Conservation (phyloP, 2,888 invertebrate genomes). For the Busseola fusca region DNA sequence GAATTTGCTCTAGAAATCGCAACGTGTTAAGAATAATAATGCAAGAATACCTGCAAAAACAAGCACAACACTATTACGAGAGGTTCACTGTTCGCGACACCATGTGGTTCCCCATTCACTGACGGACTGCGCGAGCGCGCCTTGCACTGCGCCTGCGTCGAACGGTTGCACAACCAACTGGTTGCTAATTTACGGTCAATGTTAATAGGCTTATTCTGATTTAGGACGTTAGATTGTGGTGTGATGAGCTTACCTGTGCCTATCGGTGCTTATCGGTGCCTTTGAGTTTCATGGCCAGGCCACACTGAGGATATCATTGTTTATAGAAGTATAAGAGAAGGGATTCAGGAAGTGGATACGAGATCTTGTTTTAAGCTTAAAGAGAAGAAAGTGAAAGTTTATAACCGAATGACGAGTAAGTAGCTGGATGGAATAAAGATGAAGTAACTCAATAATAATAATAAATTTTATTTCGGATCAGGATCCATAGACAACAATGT, state of each 20-base stretch:
- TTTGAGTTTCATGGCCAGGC: neutral
- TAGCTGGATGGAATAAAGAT: neutral
- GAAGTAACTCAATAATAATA: too few relatives aligned
- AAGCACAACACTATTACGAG: constrained; percentile 55
- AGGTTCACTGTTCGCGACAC: constrained; percentile 61
- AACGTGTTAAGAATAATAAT: constrained; percentile 30
- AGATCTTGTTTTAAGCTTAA: neutral
- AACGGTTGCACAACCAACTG: constrained; percentile 57
- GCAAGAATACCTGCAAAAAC: constrained; percentile 55
- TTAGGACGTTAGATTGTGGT: constrained; percentile 50
- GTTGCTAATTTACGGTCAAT: constrained; percentile 70
- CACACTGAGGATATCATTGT: neutral
- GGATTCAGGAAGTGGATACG: neutral
- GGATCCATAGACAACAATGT: too few relatives aligned
- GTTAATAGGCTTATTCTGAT: constrained; percentile 68
- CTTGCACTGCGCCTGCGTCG: constrained; percentile 52
- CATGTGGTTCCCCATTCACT: constrained; percentile 58
- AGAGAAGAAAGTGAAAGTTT: neutral
- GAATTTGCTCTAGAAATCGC: constrained; percentile 22
- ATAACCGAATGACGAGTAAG: neutral
- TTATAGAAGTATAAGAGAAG: neutral
- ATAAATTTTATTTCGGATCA: too few relatives aligned
- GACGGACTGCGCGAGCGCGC: constrained; percentile 61
- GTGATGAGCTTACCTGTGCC: neutral
- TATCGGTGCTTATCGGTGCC: neutral